phyloP scores from a whole-genome alignment of 2,888 invertebrate species.

The Schizotus pectinicornis region DNA sequence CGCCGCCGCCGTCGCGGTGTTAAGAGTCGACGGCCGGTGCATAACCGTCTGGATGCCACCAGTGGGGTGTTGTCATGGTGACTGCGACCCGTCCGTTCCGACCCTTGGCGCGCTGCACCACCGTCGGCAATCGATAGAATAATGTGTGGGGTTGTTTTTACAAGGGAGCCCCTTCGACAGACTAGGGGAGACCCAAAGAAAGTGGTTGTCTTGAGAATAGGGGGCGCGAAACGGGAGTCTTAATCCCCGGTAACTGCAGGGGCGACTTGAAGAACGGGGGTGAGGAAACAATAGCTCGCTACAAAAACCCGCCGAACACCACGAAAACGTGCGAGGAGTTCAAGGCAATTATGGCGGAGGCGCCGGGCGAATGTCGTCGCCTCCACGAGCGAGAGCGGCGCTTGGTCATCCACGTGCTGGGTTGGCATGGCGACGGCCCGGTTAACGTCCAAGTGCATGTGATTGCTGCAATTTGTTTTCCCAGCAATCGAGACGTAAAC shows the following conservation, averaged over 20 bases:
- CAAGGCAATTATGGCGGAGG: too few species aligned
- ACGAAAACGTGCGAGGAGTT: neutral
- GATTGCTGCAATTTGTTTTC: neutral
- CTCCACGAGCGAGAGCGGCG: neutral
- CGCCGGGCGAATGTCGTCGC: neutral
- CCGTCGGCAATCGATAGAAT: conserved; percentile 31
- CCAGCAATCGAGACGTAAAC: too few species aligned
- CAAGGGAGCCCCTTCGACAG: conserved; percentile 1
- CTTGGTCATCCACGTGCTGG: neutral
- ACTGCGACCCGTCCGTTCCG: conserved; percentile 44
- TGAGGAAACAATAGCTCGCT: too few species aligned
- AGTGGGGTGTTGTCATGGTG: conserved; percentile 58
- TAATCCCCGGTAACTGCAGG: neutral
- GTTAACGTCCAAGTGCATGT: neutral
- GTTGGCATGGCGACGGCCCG: conserved; percentile 2
- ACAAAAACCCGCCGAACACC: neutral
- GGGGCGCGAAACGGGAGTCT: neutral
- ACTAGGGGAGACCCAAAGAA: conserved; percentile 1
- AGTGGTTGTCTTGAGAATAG: neutral
- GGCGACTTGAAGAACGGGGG: neutral
- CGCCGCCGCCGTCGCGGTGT: conserved; percentile 32
- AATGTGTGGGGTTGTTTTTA: conserved; percentile 23
- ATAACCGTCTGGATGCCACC: conserved; percentile 55
- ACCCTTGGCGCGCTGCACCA: conserved; percentile 28
- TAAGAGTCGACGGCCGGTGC: conserved; percentile 38